Percentiles rank a stretch among this genome's conserved stretches.
These are phyloP conservation scores for Xyliphius kryptos DNA, from an alignment of 2,113 vertebrate species.

Conservation along the genomic window DNA sequence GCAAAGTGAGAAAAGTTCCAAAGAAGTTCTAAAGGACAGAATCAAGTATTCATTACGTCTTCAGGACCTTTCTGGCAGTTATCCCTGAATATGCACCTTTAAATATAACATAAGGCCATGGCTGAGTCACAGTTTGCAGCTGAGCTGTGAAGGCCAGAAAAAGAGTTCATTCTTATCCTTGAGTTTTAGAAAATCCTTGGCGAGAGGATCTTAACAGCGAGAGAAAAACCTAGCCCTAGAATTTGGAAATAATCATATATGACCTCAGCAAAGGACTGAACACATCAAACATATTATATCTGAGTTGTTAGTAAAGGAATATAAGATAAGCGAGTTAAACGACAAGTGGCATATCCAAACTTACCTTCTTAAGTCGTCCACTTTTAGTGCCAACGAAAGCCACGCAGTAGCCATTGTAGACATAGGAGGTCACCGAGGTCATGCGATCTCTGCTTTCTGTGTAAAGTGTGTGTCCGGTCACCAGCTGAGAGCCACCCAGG, in stretches of 20 bases:
- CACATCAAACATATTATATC: not conserved
- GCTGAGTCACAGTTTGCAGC: not conserved
- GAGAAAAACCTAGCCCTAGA: not conserved
- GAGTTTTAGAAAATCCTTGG: not conserved
- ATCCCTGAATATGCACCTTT: conserved; percentile 43
- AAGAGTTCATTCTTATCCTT: not conserved
- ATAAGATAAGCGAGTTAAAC: not conserved
- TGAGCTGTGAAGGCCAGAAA: not conserved
- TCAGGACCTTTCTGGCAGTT: conserved; percentile 36
- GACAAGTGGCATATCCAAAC: conserved; percentile 29
- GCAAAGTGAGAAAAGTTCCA: conserved; percentile 10
- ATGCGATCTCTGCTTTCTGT: conserved; percentile 88
- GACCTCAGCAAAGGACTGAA: not conserved
- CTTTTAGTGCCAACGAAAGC: conserved; percentile 94
- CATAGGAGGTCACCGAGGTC: conserved; percentile 90
- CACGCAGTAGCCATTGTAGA: conserved; percentile 93
- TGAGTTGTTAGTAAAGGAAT: not conserved
- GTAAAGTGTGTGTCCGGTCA: conserved; percentile 84
- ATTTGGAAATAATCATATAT: not conserved
- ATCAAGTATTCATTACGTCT: conserved; percentile 50
- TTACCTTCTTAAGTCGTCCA: conserved; percentile 92
- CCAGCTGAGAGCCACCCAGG: conserved; percentile 83
- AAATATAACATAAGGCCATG: conserved; percentile 7
- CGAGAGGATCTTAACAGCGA: not conserved
- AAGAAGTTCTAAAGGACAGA: conserved; percentile 38